Conservation (phyloP, 2,797 vertebrate genomes). For the Silurus lanzhouensis region DNA sequence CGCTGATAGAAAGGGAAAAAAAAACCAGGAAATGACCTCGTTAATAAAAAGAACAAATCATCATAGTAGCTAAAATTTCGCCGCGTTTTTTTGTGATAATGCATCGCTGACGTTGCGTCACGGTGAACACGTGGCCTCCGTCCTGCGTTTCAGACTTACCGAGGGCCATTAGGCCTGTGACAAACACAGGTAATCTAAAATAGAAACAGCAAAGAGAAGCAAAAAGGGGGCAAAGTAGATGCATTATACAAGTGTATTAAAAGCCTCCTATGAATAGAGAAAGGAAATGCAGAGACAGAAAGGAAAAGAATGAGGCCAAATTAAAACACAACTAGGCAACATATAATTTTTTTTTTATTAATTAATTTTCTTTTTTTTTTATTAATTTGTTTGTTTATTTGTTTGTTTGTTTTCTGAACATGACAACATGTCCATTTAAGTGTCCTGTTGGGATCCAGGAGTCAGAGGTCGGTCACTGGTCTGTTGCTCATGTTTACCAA, state of each 20-base stretch:
- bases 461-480: background rate
- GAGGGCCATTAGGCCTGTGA: conserved; percentile 45
- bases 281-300: background rate
- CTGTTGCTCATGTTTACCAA: background rate
- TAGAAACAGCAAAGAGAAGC: conserved; percentile 36
- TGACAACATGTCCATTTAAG: background rate
- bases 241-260: conserved; percentile 29
- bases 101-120: background rate
- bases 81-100: conserved; percentile 16
- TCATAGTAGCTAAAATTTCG: background rate
- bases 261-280: conserved; percentile 45
- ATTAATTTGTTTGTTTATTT: background rate
- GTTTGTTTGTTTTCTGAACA: background rate
- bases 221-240: conserved; percentile 17
- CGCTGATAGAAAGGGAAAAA: background rate
- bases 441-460: background rate
- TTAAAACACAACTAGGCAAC: background rate
- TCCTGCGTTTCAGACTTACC: conserved; percentile 22
- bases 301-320: background rate
- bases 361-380: no score
- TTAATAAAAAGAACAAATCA: conserved; percentile 16
- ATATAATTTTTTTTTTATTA: background rate
- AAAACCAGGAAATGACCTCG: conserved; percentile 43
- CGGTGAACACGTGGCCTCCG: background rate
- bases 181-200: conserved; percentile 38